Evolutionary conservation across 2,113 vertebrate species (phyloP), one percentile per base, ranked within the genome.

Genomic region (Dinomys branickii): DNA sequence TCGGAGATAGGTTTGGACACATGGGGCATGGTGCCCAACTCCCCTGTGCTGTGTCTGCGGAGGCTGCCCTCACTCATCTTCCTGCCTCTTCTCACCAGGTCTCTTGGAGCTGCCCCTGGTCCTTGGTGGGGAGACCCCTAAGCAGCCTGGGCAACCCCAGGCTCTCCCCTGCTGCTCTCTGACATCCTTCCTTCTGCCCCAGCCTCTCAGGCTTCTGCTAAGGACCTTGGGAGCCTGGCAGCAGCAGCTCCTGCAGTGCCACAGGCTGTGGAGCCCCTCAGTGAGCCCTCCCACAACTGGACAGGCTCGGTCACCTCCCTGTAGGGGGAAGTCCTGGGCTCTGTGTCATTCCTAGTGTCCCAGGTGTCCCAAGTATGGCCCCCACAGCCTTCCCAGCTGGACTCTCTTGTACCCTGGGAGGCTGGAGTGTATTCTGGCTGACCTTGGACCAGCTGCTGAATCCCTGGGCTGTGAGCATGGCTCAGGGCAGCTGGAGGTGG

Each of bases 211-310:
- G 47, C 33, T 56, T 56, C 26, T 63, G 41, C 44, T 41, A 8
- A 63, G 61, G 80, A 13, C 83, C 35, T 80, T 50, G 20, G n/a
- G 17, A 0, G 59, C 59, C 63, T 5, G 3, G 35, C n/a, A 58
- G 22, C 26, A 33, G 67, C 26, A 56, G 47, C 22, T 82, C 44
- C 85, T 61, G 83, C 20, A 4, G 2, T 50, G 3, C 52, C 41
- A 0, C 41, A 26, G 59, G 20, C 5, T 1, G 4, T 28, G 17
- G 69, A 24, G 26, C 20, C 63, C 35, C 5, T 67, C 1, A 1
- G 33, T 5, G 50, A 47, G 28, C 38, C 30, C 35, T 35, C 50
- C 65, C 26, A 5, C 78, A n/a, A 59, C 33, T 16, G 59, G 47
- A 54, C 35, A n/a, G 81, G 63, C 35, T 26, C 22, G 5, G 0